A percentile compares a stretch with the other conserved stretches of the same genome.
phyloP scores from a whole-genome alignment of 2,888 invertebrate species.

The Drosophila antonietae region DNA sequence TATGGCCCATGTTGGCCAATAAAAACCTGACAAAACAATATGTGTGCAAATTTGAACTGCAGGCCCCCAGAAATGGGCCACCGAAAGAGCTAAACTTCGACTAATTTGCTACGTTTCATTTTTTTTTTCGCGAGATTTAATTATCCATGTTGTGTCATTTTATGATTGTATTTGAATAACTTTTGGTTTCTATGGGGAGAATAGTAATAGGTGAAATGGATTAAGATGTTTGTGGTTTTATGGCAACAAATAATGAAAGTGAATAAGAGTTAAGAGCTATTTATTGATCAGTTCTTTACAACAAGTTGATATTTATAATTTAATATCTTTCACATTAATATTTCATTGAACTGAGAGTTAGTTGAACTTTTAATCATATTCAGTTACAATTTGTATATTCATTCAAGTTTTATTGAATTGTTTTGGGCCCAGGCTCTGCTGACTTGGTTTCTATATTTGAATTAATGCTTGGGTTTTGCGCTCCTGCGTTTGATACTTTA shows the following conservation, averaged over 20 bases:
- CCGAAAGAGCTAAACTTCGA: conserved; percentile 49
- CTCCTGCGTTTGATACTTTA: conserved; percentile 44
- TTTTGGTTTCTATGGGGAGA: not conserved
- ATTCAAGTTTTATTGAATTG: not conserved
- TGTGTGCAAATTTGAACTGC: conserved; percentile 65
- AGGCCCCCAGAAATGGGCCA: conserved; percentile 57
- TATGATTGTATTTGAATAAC: not conserved
- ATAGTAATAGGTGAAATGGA: not conserved
- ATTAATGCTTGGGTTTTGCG: conserved; percentile 16
- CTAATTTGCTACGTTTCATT: conserved; percentile 55
- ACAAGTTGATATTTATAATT: no score
- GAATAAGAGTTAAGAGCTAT: not conserved
- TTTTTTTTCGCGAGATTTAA: conserved; percentile 30
- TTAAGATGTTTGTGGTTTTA: no score
- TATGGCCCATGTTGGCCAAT: conserved; percentile 81
- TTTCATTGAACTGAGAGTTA: not conserved
- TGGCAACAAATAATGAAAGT: not conserved
- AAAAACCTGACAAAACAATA: conserved; percentile 82
- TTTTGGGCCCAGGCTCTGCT: not conserved
- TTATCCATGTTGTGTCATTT: conserved; percentile 19
- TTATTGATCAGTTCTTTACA: no score
- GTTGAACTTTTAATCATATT: not conserved
- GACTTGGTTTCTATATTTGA: conserved; percentile 1
- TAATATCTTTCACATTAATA: not conserved
- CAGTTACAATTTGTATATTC: not conserved